Conservation (phyloP, 1,140 invertebrate genomes). For the Melanaphis sacchari region DNA sequence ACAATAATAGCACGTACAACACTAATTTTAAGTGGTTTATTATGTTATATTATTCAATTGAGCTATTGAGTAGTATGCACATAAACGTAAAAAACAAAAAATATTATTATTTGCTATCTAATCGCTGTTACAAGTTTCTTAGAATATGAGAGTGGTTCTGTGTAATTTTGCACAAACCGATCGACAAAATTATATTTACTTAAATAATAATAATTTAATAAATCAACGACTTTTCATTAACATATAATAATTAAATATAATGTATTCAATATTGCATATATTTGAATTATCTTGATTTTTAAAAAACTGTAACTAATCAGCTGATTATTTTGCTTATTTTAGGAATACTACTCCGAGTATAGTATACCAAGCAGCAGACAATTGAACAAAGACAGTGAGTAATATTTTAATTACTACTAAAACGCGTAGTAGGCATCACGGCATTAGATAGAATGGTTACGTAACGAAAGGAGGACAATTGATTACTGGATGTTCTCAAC, state of each 20-base stretch:
- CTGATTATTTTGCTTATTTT: neutral
- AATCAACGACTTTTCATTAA: neutral
- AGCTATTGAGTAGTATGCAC: neutral
- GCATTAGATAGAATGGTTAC: too few species aligned
- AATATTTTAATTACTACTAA: neutral
- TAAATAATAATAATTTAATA: neutral
- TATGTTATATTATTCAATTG: neutral
- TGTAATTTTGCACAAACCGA: neutral
- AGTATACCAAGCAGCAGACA: slow-evolving; percentile 48
- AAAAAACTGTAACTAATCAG: neutral
- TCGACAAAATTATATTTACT: neutral
- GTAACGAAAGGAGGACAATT: too few species aligned
- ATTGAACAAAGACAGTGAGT: slow-evolving; percentile 41
- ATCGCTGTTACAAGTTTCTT: neutral
- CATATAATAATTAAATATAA: neutral
- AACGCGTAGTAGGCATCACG: neutral
- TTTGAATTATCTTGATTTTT: neutral
- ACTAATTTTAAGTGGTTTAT: neutral
- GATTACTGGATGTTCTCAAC: too few species aligned
- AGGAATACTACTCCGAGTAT: slow-evolving; percentile 52
- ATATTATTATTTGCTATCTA: neutral
- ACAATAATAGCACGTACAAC: neutral
- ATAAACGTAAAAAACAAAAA: neutral
- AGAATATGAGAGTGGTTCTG: neutral
- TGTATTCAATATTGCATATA: neutral